Evolutionary conservation across 2,888 invertebrate species (phyloP), one percentile per base, ranked within the genome.

Genomic region (Drosophila kambysellisi): DNA sequence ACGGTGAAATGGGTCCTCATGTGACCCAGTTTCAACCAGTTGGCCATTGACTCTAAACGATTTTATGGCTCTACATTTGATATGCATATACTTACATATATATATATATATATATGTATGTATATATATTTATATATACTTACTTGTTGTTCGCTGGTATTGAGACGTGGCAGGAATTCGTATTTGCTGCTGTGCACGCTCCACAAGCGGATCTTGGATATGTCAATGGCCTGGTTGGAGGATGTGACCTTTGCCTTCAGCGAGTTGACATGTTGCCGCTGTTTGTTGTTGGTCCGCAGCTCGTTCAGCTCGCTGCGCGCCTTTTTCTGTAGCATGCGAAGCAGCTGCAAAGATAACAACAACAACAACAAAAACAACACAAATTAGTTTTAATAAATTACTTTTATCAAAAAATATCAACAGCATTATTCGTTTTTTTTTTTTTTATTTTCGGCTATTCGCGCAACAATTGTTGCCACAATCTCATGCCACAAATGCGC

Each of bases 151-250:
- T 3, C 41, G 7, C 29, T 83, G 17, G 17, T 35, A 20, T 81
- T 84, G 6, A 91, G 61, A 4, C 76, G 61, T 0, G 92, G 90
- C 76, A 92, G 68, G 72, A 91, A 92, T 5, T 65, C 71, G 54
- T 92, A 92, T 9, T 81, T 71, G 37, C 58, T 70, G 12, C 79
- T 84, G 37, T 78, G 70, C 11, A 76, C 60, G 5, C 61, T 54
- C 85, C 88, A 91, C 0, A 54, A 59, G 6, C 17, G 35, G n/a
- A 48, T 37, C 29, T 79, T 46, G 3, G 74, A 74, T 53, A 83
- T 82, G 60, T 90, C 72, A 20, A 91, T 91, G 43, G 73, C 72
- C 62, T 73, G 61, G 15, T 74, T 63, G 32, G 33, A 62, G 30
- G 37, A 51, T 4, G 66, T 63, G 29, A 60, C 63, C 43, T 53